Conservation (phyloP, 2,113 vertebrate genomes). For the Catagonus wagneri region DNA sequence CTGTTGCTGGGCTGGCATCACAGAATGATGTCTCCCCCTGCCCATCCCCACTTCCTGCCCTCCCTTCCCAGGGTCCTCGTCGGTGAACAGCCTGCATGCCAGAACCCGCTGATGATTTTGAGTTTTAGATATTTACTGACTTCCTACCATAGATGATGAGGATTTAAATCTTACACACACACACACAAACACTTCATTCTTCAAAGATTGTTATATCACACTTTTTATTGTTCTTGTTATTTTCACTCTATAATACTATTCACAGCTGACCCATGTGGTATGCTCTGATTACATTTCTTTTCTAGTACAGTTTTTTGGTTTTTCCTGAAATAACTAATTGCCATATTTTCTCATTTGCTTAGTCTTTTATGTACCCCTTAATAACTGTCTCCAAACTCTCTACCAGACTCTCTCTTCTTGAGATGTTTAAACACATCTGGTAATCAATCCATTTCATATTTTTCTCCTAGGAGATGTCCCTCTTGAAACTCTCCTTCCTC, state of each 20-base stretch:
- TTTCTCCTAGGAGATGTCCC: neutral
- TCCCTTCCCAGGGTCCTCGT: neutral
- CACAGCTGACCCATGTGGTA: neutral
- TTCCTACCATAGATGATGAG: neutral
- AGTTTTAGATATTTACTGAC: neutral
- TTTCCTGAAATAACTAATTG: neutral
- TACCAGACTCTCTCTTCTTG: neutral
- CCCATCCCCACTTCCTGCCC: neutral
- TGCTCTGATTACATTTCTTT: neutral
- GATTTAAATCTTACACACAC: neutral
- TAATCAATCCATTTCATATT: neutral
- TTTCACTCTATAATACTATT: neutral
- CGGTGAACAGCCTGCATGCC: neutral
- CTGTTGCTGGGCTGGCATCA: neutral
- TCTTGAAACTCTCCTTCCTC: neutral
- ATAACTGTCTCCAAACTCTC: neutral
- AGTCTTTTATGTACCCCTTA: neutral
- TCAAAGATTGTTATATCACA: neutral
- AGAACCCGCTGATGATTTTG: neutral
- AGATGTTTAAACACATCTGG: neutral
- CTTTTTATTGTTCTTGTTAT: neutral
- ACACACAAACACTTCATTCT: neutral
- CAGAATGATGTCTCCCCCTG: neutral
- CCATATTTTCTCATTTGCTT: neutral
- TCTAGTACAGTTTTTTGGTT: neutral